Base-by-base conservation (phyloP, 2,797 vertebrate species). In the Falco cherrug region DNA sequence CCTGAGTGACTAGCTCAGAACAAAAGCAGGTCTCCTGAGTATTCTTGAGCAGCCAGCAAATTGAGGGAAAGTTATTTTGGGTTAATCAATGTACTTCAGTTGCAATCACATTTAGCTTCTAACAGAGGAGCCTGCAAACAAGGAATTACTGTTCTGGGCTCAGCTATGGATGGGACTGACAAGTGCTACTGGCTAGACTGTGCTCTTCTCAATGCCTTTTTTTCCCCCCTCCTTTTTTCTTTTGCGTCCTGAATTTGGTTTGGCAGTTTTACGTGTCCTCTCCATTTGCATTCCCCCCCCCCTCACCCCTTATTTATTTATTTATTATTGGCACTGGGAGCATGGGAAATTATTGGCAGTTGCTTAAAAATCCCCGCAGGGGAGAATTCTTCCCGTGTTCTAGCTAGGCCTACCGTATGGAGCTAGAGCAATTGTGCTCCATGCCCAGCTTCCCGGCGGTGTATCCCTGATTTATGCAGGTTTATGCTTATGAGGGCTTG, bases 1-100 rank as follows among this genome's bases (percentile, higher is more conserved):
- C 97, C 96, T 98, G 97, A 97, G 97, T 97, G 97, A 97, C 97
- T 96, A 96, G 93, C 92, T 97, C 96, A 82, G 95, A 98, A 98
- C 98, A 97, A 98, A 98, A 97, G 98, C 95, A 95, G 93, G 90
- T 96, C 97, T 97, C 97, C 84, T 48, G 97, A 97, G 96, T 87
- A 95, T 97, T 98, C 97, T 85, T 81, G 96, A 96, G 95, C 96
- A 93, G 96, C 91, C 96, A 97, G 96, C 95, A 97, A 97, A 97
- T 84, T 93, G 95, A 97, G 92, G 93, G 95, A 89, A 97, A 98
- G 96, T 97, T 97, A 97, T 97, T 98, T 97, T 79, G 97, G 95
- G 95, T 96, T 98, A 95, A 97, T 97, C 97, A 97, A 95, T 95
- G 96, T 86, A 91, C 97, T 97, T 97, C 96, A 95, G 88, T 96